Evolutionary conservation across 2,113 vertebrate genomes (phyloP).

Genomic region (Zapornia atra): DNA sequence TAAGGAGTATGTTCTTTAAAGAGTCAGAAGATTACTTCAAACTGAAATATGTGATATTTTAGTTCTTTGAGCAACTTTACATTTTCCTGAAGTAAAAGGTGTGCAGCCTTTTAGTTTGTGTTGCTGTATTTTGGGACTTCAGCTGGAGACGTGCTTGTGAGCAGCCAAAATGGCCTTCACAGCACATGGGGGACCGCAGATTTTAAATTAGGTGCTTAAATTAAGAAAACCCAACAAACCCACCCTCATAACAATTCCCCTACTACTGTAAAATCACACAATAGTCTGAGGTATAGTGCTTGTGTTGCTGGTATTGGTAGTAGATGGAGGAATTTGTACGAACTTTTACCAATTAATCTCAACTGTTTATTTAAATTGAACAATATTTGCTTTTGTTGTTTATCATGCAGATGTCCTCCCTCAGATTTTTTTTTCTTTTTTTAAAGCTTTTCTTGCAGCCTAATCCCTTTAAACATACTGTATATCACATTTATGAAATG

Average conservation of each 20-base stretch:
- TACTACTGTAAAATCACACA: neutral
- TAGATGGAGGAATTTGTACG: neutral
- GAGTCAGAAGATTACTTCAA: neutral
- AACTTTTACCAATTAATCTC: slow-evolving; percentile 12
- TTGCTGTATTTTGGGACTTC: neutral
- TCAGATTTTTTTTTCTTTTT: neutral
- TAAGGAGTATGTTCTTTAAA: neutral
- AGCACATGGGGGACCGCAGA: neutral
- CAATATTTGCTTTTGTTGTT: slow-evolving; percentile 60
- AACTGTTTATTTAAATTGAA: slow-evolving; percentile 47
- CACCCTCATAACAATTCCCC: neutral
- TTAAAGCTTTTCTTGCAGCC: slow-evolving; percentile 12
- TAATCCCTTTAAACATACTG: slow-evolving; percentile 63
- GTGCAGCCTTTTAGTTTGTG: neutral
- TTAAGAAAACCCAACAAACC: neutral
- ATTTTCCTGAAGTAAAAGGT: neutral
- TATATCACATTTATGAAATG: slow-evolving; percentile 73
- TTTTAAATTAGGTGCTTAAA: slow-evolving; percentile 50
- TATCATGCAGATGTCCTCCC: slow-evolving; percentile 40
- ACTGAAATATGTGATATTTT: neutral
- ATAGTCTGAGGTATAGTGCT: neutral
- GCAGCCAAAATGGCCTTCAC: neutral
- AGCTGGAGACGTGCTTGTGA: neutral
- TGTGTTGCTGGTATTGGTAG: neutral
- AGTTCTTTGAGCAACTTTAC: neutral